Evolutionary conservation across 1,140 invertebrate species (phyloP).

Genomic region (Hesperophylax magnus): DNA sequence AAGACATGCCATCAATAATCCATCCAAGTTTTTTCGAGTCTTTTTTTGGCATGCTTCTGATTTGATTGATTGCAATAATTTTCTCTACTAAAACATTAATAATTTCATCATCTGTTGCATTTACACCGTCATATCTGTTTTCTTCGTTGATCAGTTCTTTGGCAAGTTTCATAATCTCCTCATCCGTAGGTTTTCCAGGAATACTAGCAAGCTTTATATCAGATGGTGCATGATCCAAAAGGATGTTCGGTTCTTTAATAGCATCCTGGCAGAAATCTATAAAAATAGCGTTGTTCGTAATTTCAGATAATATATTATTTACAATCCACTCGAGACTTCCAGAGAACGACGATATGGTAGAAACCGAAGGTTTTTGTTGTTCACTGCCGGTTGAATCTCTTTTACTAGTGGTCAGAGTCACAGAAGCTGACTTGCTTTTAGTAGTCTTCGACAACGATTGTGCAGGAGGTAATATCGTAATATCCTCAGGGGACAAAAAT

Average conservation of each 20-base stretch:
- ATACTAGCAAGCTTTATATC: background rate
- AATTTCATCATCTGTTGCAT: constrained; percentile 62
- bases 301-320: background rate
- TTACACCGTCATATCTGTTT: constrained; percentile 51
- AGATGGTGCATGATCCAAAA: constrained; percentile 18
- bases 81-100: constrained; percentile 63
- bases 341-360: background rate
- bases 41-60: constrained; percentile 57
- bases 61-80: constrained; percentile 64
- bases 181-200: background rate
- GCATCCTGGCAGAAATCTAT: constrained; percentile 12
- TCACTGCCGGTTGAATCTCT: background rate
- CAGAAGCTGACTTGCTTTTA: too few relatives aligned
- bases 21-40: constrained; percentile 64
- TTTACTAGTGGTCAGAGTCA: too few relatives aligned
- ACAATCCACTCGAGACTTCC: background rate
- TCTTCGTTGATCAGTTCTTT: background rate
- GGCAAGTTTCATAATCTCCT: background rate
- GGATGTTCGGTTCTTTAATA: background rate
- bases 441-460: too few relatives aligned
- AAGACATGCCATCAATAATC: constrained; percentile 73
- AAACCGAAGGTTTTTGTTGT: background rate
- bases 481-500: too few relatives aligned
- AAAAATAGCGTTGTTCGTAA: background rate
- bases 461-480: too few relatives aligned